Evolutionary conservation across 1,140 invertebrate genomes (phyloP).

Genomic region (Drosophila repleta): DNA sequence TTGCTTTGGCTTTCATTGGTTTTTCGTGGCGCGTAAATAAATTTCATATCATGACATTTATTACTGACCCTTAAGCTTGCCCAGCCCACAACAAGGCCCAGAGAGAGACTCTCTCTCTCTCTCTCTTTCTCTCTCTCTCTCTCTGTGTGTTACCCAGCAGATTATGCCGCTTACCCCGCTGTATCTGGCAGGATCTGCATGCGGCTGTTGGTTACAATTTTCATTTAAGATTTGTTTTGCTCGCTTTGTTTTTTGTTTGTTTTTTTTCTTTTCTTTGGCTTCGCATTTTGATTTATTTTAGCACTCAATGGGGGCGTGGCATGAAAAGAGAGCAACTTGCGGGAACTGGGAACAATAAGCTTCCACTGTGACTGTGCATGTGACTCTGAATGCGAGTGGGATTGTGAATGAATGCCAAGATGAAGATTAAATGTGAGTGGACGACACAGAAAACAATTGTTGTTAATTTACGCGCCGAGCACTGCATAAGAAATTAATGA

Average conservation of each 20-base stretch:
- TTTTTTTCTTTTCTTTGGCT: constrained; percentile 25
- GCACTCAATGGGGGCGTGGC: constrained; percentile 58
- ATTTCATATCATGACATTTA: constrained; percentile 81
- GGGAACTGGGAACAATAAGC: constrained; percentile 17
- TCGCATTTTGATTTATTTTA: constrained; percentile 76
- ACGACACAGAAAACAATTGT: constrained; percentile 73
- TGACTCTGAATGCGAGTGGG: constrained; percentile 32
- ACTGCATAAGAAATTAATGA: constrained; percentile 78
- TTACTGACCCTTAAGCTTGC: constrained; percentile 74
- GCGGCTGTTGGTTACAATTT: constrained; percentile 69
- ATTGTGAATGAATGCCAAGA: constrained; percentile 59
- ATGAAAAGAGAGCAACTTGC: neutral
- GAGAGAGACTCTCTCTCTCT: neutral
- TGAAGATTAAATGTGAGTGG: constrained; percentile 77
- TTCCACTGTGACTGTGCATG: constrained; percentile 38
- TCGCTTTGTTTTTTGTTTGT: constrained; percentile 28
- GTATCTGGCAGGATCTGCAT: constrained; percentile 39
- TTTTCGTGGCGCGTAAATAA: constrained; percentile 79
- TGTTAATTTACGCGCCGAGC: constrained; percentile 73
- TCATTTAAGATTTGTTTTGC: constrained; percentile 79
- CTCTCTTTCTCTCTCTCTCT: neutral
- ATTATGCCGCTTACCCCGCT: constrained; percentile 44
- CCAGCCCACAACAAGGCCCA: constrained; percentile 34
- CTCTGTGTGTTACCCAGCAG: constrained; percentile 30
- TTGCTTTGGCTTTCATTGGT: constrained; percentile 62